Conservation (phyloP, 1,140 invertebrate genomes). For the Drosophila teissieri region DNA sequence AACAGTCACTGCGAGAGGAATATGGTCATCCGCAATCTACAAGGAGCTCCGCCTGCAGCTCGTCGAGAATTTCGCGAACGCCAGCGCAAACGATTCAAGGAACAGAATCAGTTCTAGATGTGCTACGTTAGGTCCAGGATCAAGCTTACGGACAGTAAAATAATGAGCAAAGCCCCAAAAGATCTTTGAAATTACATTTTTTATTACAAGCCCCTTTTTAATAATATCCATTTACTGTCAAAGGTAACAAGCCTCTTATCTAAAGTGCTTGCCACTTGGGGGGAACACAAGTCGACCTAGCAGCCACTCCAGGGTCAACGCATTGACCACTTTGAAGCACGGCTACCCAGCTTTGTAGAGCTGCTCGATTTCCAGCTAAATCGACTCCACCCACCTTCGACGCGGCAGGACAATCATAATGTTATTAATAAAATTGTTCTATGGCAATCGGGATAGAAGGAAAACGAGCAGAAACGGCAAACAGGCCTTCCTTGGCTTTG, state of each 20-base stretch:
- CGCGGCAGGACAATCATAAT: constrained; percentile 63
- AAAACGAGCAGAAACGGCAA: constrained; percentile 52
- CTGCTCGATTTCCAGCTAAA: constrained; percentile 2
- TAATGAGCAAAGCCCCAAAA: no score
- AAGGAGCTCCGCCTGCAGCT: constrained; percentile 5
- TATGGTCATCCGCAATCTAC: constrained; percentile 14
- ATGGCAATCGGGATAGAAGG: constrained; percentile 73
- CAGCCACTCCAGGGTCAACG: constrained; percentile 8
- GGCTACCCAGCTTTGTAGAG: neutral
- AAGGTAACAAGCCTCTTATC: constrained; percentile 15
- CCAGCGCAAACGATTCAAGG: constrained; percentile 29
- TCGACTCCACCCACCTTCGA: neutral
- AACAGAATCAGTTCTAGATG: neutral
- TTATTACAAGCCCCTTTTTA: neutral
- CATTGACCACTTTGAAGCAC: constrained; percentile 30
- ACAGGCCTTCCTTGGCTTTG: constrained; percentile 12
- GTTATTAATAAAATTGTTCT: constrained; percentile 79
- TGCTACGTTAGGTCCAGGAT: no score
- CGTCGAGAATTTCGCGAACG: constrained; percentile 30
- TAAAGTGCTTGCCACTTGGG: constrained; percentile 18
- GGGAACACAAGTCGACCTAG: neutral
- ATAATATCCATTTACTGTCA: neutral
- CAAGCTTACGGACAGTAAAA: neutral
- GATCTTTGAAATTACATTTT: no score
- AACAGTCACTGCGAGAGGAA: constrained; percentile 7